Evolutionary conservation across 2,888 invertebrate genomes (phyloP), one percentile per base, ranked within the genome.

Genomic region (Camptogramma bilineatum): DNA sequence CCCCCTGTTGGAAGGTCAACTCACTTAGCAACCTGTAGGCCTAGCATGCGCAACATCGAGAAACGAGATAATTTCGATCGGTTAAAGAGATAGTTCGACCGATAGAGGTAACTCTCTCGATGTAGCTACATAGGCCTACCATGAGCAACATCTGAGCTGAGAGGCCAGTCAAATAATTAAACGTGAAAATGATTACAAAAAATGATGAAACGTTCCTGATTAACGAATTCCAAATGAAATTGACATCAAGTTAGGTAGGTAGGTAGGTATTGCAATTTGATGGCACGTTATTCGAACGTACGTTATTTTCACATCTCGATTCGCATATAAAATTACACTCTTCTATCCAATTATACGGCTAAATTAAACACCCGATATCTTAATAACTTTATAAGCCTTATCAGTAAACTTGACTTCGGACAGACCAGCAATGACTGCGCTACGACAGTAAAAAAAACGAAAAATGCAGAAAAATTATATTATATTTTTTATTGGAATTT

Each of bases 341-440:
- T 46, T 52, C 48, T 42, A 57, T 57, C 50, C 62, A 66, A 62
- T 66, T 66, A 62, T 56, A 66, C 31, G 54, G 50, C 46, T 44
- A 57, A 57, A 58, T 66, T 52, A 52, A 53, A 64, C 28, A 52
- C 21, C 9, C 50, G 4, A 57, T 62, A 50, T 39, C 17, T n/a
- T 31, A 21, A 56, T 46, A 34, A 51, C 39, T 19, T 58, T 62
- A 54, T 58, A 65, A 66, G 4, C 42, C 39, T 53, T 57, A 57
- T 57, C 57, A 47, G 17, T 24, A 19, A 18, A 8, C 4, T 57
- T 48, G 46, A 52, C 48, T 57, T 52, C 3, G 16, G 52, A n/a
- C 42, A 18, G 8, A 52, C 34, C 46, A 63, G 52, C 16, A 48
- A 53, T 57, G 57, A 17, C 24, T 21, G 7, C 4, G 18, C 21